These are phyloP conservation scores for Scartelaos histophorus DNA, from an alignment of 2,113 vertebrate species.

Conservation along the genomic window DNA sequence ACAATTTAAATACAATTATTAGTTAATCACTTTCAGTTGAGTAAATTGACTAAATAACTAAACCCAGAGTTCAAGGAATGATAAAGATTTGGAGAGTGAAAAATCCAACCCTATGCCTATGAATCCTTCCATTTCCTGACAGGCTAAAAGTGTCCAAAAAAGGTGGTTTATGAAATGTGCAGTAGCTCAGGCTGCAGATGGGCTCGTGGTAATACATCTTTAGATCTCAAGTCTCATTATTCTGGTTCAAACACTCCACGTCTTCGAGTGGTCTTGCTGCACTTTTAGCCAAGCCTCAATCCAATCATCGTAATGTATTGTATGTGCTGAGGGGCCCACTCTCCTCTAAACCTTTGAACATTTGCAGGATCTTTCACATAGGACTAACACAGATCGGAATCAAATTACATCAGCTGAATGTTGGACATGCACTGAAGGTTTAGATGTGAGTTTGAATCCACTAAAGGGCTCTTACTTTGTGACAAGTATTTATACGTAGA, in stretches of 20 bases:
- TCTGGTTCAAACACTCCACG: slow-evolving; percentile 55
- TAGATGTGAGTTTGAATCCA: background rate
- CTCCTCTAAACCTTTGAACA: slow-evolving; percentile 56
- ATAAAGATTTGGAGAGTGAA: background rate
- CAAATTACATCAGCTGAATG: slow-evolving; percentile 52
- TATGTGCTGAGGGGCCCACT: slow-evolving; percentile 43
- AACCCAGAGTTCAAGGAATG: too few relatives aligned
- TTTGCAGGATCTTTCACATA: slow-evolving; percentile 20
- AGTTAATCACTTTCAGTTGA: too few relatives aligned
- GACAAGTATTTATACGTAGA: background rate
- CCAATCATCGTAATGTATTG: slow-evolving; percentile 60
- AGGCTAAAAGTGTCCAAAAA: slow-evolving; percentile 51
- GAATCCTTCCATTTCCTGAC: slow-evolving; percentile 35
- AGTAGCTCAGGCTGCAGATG: slow-evolving; percentile 56
- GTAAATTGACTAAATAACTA: too few relatives aligned
- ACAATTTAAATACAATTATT: too few relatives aligned
- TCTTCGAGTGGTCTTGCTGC: slow-evolving; percentile 64
- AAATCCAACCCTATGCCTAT: slow-evolving; percentile 30
- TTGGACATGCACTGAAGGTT: slow-evolving; percentile 5
- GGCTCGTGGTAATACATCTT: slow-evolving; percentile 53
- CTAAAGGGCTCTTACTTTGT: background rate
- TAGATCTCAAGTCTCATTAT: slow-evolving; percentile 71
- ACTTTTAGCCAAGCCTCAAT: slow-evolving; percentile 66
- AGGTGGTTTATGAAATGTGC: slow-evolving; percentile 53
- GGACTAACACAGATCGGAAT: slow-evolving; percentile 33